Evolutionary conservation across 2,888 invertebrate species (phyloP).

Genomic region (Lasioglossum pauxillum): DNA sequence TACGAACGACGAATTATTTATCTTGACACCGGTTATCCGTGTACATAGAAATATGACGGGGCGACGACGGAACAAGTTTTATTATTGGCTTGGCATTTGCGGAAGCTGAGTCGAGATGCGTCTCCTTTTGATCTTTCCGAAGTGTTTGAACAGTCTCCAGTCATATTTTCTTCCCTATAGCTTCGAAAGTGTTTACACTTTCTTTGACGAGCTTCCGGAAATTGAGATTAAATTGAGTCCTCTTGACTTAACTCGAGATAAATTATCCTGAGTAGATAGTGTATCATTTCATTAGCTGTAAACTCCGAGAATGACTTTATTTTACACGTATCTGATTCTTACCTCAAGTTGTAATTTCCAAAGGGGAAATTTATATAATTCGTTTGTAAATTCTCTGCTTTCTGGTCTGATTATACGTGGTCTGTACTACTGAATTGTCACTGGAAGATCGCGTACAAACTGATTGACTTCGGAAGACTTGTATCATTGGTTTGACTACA

Average conservation of each 20-base stretch:
- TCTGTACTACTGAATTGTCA: no score
- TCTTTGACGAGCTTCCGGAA: not conserved
- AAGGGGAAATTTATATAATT: not conserved
- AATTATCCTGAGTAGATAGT: not conserved
- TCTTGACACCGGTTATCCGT: slow-evolving; percentile 13
- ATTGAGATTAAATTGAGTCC: not conserved
- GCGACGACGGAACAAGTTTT: not conserved
- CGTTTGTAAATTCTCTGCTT: no score
- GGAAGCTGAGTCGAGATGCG: not conserved
- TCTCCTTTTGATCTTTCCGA: not conserved
- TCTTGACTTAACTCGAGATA: not conserved
- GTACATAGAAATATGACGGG: slow-evolving; percentile 8
- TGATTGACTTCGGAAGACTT: not conserved
- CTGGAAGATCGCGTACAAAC: not conserved
- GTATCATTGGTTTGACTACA: not conserved
- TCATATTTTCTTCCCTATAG: not conserved
- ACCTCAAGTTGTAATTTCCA: no score
- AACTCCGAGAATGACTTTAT: not conserved
- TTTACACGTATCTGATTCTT: not conserved
- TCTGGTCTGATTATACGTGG: no score
- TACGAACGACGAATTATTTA: slow-evolving; percentile 37
- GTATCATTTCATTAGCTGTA: not conserved
- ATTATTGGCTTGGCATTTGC: not conserved
- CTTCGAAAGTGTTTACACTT: not conserved
- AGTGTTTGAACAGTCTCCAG: not conserved